Percentiles rank a stretch among this genome's conserved stretches.
Conservation (phyloP, 2,888 invertebrate genomes). For the Therioaphis trifolii region DNA sequence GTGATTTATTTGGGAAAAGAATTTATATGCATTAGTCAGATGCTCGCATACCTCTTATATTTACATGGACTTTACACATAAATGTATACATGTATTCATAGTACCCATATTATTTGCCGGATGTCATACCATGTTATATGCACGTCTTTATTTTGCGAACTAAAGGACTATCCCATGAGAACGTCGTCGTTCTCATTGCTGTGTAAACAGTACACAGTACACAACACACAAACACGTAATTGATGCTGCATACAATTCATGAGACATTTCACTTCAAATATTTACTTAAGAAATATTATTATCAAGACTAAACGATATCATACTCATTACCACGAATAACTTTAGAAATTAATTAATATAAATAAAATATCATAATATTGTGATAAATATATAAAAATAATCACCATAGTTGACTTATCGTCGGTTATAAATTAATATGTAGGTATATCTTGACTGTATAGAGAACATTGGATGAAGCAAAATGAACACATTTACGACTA, state of each 20-base stretch:
- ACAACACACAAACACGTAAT: neutral
- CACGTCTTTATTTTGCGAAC: neutral
- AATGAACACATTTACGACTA: too few relatives aligned
- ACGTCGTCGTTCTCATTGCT: conserved; percentile 1
- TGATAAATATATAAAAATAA: too few relatives aligned
- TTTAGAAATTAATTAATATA: too few relatives aligned
- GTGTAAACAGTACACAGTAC: neutral
- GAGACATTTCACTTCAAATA: too few relatives aligned
- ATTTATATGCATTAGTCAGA: conserved; percentile 30
- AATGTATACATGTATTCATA: neutral
- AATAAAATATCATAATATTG: too few relatives aligned
- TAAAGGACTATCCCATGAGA: neutral
- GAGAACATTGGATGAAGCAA: too few relatives aligned
- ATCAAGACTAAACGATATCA: too few relatives aligned
- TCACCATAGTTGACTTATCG: too few relatives aligned
- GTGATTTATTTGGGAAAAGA: conserved; percentile 40
- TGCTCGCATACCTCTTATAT: neutral
- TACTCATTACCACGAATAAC: too few relatives aligned
- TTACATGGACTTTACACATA: neutral
- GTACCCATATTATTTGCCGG: conserved; percentile 28
- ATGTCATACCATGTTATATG: neutral
- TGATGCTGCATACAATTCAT: neutral
- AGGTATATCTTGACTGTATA: too few relatives aligned
- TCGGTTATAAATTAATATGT: too few relatives aligned
- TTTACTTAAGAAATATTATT: too few relatives aligned